These are phyloP conservation scores for Varecia variegata DNA, from an alignment of 2,797 vertebrate species.

Conservation along the genomic window DNA sequence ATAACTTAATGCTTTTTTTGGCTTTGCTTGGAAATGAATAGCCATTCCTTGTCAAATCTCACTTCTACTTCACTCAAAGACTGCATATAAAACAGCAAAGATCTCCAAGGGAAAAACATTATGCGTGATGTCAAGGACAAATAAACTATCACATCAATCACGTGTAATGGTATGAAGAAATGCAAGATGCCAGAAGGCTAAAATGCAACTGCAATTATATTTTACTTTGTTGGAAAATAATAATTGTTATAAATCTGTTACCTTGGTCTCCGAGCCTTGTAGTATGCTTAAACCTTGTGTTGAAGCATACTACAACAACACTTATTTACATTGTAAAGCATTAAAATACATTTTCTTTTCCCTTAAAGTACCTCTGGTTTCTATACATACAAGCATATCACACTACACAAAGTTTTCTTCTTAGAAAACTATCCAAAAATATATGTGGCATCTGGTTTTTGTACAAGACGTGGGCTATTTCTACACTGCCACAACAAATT, in stretches of 20 bases:
- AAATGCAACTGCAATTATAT: constrained; percentile 16
- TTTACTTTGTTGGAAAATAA: constrained; percentile 54
- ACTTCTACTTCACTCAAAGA: constrained; percentile 80
- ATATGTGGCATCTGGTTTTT: not conserved
- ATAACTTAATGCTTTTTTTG: constrained; percentile 82
- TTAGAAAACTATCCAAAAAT: constrained; percentile 15
- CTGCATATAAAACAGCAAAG: constrained; percentile 78
- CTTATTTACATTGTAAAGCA: not conserved
- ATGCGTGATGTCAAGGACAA: constrained; percentile 81
- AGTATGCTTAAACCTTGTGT: no score
- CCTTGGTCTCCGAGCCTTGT: not conserved
- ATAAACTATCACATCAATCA: constrained; percentile 75
- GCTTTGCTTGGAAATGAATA: constrained; percentile 83
- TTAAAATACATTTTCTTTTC: constrained; percentile 9
- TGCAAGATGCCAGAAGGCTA: not conserved
- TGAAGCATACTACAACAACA: no score
- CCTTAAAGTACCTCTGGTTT: not conserved
- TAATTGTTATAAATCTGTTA: constrained; percentile 34
- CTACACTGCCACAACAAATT: not conserved
- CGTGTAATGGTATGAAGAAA: not conserved
- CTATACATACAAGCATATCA: not conserved
- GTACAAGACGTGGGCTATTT: not conserved
- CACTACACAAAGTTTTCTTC: not conserved
- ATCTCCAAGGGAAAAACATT: constrained; percentile 79
- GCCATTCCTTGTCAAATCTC: constrained; percentile 83